Evolutionary conservation across 2,113 vertebrate species (phyloP).

Genomic region (Proterorhinus semilunaris): DNA sequence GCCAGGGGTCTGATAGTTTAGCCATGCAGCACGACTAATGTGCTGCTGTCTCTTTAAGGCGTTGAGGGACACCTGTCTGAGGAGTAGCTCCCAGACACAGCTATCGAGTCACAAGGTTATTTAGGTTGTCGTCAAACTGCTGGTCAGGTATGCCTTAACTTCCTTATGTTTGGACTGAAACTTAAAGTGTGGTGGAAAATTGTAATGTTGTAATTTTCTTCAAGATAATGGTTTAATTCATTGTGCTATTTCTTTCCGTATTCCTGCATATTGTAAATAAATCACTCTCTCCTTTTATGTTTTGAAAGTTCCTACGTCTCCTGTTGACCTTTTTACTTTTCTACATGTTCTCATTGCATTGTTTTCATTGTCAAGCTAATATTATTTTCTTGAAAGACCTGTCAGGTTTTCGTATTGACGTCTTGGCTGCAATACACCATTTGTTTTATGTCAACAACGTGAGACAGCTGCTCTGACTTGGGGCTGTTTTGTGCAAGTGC

Average conservation of each 20-base stretch:
- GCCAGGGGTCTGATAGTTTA: not conserved
- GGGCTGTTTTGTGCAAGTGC: conserved; percentile 48
- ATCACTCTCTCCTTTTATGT: conserved; percentile 31
- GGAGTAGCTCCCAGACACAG: not conserved
- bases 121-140: not conserved
- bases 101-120: conserved; percentile 6
- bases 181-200: not conserved
- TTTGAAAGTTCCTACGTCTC: conserved; percentile 3
- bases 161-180: not conserved
- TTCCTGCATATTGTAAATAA: conserved; percentile 47
- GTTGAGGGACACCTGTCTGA: conserved; percentile 12
- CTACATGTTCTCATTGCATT: conserved; percentile 24
- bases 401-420: conserved; percentile 44
- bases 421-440: conserved; percentile 39
- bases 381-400: conserved; percentile 48
- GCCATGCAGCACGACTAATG: conserved; percentile 10
- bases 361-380: conserved; percentile 41
- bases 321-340: conserved; percentile 14
- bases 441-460: conserved; percentile 39
- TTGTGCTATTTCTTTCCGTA: conserved; percentile 29
- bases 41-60: conserved; percentile 25
- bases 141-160: not conserved
- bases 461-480: conserved; percentile 47
- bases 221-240: conserved; percentile 15
- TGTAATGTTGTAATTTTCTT: conserved; percentile 14